These are phyloP conservation scores for Allolobophora icterica DNA, from an alignment of 2,888 invertebrate genomes.

Conservation along the genomic window DNA sequence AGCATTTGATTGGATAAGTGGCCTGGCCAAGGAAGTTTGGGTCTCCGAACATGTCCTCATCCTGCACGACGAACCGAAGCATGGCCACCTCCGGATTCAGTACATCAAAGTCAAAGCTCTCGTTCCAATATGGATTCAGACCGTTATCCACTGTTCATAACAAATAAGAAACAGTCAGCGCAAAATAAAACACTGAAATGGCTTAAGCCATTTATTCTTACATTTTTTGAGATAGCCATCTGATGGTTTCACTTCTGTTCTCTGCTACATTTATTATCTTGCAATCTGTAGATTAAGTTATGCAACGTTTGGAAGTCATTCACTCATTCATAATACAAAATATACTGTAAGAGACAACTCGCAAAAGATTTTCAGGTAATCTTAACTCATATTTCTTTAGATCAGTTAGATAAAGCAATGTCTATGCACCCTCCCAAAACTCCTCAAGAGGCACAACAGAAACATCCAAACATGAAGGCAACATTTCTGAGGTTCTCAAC, in stretches of 20 bases:
- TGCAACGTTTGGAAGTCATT: neutral
- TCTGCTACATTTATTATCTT: no score
- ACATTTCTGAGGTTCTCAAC: no score
- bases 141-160: constrained; percentile 73
- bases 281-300: no score
- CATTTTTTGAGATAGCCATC: neutral
- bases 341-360: neutral
- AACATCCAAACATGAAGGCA: no score
- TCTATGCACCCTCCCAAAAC: neutral
- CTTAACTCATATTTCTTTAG: neutral
- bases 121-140: constrained; percentile 70
- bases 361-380: neutral
- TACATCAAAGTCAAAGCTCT: constrained; percentile 70
- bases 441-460: neutral
- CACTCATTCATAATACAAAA: neutral
- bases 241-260: no score
- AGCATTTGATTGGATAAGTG: constrained; percentile 79
- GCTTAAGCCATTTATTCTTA: neutral
- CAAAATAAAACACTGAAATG: neutral
- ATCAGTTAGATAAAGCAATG: neutral
- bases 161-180: constrained; percentile 28
- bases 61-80: constrained; percentile 70
- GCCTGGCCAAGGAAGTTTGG: constrained; percentile 96
- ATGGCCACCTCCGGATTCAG: constrained; percentile 70
- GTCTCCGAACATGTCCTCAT: constrained; percentile 95